phyloP scores from a whole-genome alignment of 2,888 invertebrate species.

The Nowickia ferox region DNA sequence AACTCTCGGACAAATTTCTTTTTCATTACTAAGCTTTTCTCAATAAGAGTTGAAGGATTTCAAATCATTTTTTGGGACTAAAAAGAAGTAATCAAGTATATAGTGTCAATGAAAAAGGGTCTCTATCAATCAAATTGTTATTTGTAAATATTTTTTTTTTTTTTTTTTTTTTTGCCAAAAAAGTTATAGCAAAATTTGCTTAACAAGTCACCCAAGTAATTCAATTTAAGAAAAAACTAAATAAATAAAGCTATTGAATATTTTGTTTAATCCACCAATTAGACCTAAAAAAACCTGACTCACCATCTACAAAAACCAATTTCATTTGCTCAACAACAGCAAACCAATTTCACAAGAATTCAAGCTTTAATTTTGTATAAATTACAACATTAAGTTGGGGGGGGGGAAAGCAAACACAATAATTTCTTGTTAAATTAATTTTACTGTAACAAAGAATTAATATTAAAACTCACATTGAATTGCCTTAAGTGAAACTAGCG shows the following conservation, averaged over 20 bases:
- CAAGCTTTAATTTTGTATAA: conserved; percentile 29
- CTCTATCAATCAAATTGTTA: neutral
- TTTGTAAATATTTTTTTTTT: neutral
- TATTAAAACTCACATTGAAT: conserved; percentile 9
- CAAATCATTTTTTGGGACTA: too few species aligned
- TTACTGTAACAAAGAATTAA: neutral
- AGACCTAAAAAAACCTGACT: conserved; percentile 2
- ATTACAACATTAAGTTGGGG: conserved; percentile 13
- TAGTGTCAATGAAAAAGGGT: neutral
- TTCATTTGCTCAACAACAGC: neutral
- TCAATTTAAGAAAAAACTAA: neutral
- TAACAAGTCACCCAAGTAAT: neutral
- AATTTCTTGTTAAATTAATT: neutral
- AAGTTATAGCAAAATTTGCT: neutral
- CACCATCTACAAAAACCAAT: conserved; percentile 5
- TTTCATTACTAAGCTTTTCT: too few species aligned
- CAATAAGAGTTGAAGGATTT: neutral
- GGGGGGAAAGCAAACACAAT: neutral
- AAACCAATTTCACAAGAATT: conserved; percentile 26
- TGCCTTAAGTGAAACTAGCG: neutral
- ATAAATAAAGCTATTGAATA: neutral
- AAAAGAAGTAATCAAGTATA: neutral
- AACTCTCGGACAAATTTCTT: too few species aligned
- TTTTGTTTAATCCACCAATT: neutral
- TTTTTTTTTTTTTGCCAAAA: neutral